Evolutionary conservation across 2,888 invertebrate genomes (phyloP).

Genomic region (Hydrotaea cyrtoneurina): DNA sequence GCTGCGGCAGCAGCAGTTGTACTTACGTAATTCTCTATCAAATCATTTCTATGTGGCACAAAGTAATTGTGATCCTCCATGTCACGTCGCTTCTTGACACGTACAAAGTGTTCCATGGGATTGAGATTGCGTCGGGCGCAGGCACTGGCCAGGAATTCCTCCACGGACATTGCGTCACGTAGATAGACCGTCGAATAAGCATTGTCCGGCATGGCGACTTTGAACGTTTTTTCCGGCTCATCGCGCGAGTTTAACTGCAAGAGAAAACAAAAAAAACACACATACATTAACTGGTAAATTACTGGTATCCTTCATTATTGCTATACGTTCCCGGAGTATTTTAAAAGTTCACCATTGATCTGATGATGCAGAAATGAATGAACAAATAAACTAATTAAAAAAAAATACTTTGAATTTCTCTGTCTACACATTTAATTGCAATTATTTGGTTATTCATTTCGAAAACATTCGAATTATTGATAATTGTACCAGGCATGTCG

Average conservation of each 20-base stretch:
- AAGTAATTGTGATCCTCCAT: conserved; percentile 98
- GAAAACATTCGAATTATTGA: no score
- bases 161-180: conserved; percentile 95
- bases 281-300: no score
- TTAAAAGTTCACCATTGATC: no score
- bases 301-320: no score
- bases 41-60: conserved; percentile 96
- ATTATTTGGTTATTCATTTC: no score
- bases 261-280: conserved; percentile 55
- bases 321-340: no score
- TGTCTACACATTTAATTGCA: no score
- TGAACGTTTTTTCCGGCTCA: conserved; percentile 92
- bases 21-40: conserved; percentile 97
- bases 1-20: conserved; percentile 21
- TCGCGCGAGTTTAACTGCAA: conserved; percentile 92
- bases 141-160: conserved; percentile 95
- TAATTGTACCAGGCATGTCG: no score
- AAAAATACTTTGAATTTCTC: no score
- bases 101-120: conserved; percentile 97
- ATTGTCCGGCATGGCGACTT: conserved; percentile 94
- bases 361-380: no score
- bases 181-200: conserved; percentile 91
- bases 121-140: conserved; percentile 95
- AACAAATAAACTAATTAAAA: no score
- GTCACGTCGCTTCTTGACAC: conserved; percentile 95